These are phyloP conservation scores for Stercorarius parasiticus DNA, from an alignment of 2,113 vertebrate species.

Conservation along the genomic window DNA sequence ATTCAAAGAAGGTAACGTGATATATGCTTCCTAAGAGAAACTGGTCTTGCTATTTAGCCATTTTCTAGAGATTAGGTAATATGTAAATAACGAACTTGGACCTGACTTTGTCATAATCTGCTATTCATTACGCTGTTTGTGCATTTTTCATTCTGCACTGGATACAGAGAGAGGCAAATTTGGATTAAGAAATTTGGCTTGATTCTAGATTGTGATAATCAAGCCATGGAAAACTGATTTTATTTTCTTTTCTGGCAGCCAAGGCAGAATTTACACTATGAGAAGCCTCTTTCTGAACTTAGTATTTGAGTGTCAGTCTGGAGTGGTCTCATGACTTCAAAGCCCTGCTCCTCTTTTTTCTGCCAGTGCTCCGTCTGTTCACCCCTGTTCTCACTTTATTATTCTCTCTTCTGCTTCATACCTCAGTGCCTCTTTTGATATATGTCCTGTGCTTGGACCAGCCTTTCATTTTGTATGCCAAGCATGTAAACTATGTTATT, in stretches of 20 bases:
- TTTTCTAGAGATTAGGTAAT: background rate
- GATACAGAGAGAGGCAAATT: background rate
- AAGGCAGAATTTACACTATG: background rate
- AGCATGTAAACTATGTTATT: background rate
- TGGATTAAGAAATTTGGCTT: background rate
- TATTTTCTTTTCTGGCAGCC: background rate
- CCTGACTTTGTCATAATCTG: background rate
- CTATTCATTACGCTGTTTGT: accelerated
- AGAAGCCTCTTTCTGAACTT: background rate
- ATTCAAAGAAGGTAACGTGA: background rate
- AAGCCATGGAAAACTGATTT: background rate
- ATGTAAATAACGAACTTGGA: background rate
- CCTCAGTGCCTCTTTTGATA: background rate
- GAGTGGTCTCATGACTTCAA: background rate
- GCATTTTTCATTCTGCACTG: background rate
- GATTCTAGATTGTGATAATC: background rate
- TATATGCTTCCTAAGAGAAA: background rate
- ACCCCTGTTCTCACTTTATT: background rate
- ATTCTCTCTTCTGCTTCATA: background rate
- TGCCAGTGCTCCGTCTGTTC: background rate
- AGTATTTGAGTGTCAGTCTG: background rate
- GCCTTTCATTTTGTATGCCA: background rate
- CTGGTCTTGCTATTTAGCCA: background rate
- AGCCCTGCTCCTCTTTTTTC: background rate
- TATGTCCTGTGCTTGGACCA: background rate